Evolutionary conservation across 1,140 invertebrate species (phyloP), one percentile per base, ranked within the genome.

Genomic region (Cotesia typhae): DNA sequence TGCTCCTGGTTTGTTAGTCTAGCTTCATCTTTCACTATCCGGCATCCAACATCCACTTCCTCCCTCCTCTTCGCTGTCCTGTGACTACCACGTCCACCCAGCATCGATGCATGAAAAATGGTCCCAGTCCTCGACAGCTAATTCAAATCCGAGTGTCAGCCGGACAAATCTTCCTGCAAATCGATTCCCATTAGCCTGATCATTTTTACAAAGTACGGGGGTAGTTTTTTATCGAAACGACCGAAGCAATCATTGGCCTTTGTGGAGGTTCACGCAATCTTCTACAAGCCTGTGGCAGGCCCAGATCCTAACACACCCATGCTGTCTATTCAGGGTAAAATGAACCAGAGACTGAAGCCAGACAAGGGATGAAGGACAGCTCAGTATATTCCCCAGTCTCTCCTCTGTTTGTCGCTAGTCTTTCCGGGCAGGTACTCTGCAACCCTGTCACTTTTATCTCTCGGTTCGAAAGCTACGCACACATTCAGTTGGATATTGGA

Each of bases 281-380:
- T 65, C 14, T 36, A 65, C 63, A 65, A 65, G 63, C 63, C 63
- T 38, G 5, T 7, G 4, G 36, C 12, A 12, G 60, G 12, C 37
- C 60, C 52, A 7, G 41, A 47, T 47, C 41, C 35, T 37, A 12
- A 28, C 20, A 12, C 17, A 61, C 28, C 28, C 0, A 28, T 1
- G 28, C 28, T 28, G 28, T 28, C 28, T 28, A 28, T 3, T 3
- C 28, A 2, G 28, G 28, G 28, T 55, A 74, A 67, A 73, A 75
- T 77, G 75, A 78, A 28, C 28, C 28, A 28, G 28, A 28, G 28
- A 17, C 17, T 17, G 17, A 17, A 17, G 17, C 17, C 17, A 17
- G 17, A 28, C 70, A 73, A 74, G 70, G 77, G 71, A 77, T 78
- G 77, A 79, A 76, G 78, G 74, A 76, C 77, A 74, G 75, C 70